Evolutionary conservation across 2,888 invertebrate genomes (phyloP).

Genomic region (Philhelius pedissequus): DNA sequence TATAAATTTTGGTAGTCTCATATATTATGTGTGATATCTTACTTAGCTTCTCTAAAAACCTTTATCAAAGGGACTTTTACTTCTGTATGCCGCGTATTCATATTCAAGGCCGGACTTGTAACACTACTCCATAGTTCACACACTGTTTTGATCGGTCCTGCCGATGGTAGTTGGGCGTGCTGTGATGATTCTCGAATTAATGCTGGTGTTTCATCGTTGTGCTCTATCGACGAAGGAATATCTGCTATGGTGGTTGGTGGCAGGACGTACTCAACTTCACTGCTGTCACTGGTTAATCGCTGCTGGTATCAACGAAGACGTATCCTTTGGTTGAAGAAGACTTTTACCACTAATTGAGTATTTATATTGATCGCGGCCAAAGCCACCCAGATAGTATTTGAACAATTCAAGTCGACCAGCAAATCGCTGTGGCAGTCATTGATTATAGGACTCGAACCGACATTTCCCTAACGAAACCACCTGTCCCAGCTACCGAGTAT

Average conservation of each 20-base stretch:
- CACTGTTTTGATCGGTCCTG: slow-evolving; percentile 79
- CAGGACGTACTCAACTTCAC: slow-evolving; percentile 73
- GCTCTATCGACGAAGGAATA: slow-evolving; percentile 30
- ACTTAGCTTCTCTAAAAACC: slow-evolving; percentile 76
- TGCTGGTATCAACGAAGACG: slow-evolving; percentile 69
- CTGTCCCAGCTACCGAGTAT: slow-evolving; percentile 85
- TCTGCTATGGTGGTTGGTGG: slow-evolving; percentile 71
- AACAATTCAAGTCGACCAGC: slow-evolving; percentile 99
- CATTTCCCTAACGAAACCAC: slow-evolving; percentile 92
- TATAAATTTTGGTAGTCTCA: slow-evolving; percentile 10
- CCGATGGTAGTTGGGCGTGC: slow-evolving; percentile 63
- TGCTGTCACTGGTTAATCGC: slow-evolving; percentile 56
- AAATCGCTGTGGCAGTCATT: slow-evolving; percentile 99
- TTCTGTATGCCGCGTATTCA: slow-evolving; percentile 81
- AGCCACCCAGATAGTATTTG: slow-evolving; percentile 84
- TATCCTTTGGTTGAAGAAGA: slow-evolving; percentile 75
- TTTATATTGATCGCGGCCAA: slow-evolving; percentile 77
- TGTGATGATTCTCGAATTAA: slow-evolving; percentile 56
- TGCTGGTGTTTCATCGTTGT: slow-evolving; percentile 54
- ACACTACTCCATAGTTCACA: slow-evolving; percentile 81
- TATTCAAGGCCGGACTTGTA: slow-evolving; percentile 81
- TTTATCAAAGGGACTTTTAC: slow-evolving; percentile 76
- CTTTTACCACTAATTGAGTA: slow-evolving; percentile 78
- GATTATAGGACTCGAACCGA: slow-evolving; percentile 95
- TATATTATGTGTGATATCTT: slow-evolving; percentile 28